Conservation (phyloP, 1,140 invertebrate genomes). For the Drosophila pectinifera region DNA sequence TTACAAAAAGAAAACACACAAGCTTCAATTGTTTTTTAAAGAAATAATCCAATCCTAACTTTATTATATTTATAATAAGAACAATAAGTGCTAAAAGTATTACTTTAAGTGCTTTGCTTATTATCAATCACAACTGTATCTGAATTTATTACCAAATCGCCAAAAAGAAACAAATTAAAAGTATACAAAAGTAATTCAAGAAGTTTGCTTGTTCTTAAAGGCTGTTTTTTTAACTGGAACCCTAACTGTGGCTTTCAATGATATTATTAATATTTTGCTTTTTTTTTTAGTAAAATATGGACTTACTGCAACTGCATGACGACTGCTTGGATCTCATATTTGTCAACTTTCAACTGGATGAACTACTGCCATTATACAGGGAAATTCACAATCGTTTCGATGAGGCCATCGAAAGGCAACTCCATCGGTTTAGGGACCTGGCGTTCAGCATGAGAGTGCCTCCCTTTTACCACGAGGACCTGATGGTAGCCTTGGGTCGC, state of each 20-base stretch:
- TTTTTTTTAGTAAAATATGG: constrained; percentile 8
- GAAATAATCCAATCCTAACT: too few relatives aligned
- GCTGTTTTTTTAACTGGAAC: not conserved
- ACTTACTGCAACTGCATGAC: constrained; percentile 44
- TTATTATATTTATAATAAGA: not conserved
- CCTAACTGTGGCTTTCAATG: not conserved
- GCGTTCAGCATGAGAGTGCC: constrained; percentile 59
- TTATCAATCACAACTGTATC: not conserved
- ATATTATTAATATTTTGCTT: not conserved
- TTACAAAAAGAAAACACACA: too few relatives aligned
- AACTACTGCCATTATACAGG: constrained; percentile 35
- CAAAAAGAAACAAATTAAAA: not conserved
- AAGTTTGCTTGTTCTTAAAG: not conserved
- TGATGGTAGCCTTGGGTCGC: constrained; percentile 38
- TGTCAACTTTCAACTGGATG: constrained; percentile 33
- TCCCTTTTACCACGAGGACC: constrained; percentile 12
- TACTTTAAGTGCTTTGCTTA: not conserved
- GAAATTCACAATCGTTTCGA: constrained; percentile 37
- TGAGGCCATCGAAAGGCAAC: constrained; percentile 51
- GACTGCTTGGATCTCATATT: constrained; percentile 63
- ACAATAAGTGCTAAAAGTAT: not conserved
- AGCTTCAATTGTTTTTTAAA: too few relatives aligned
- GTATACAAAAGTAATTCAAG: not conserved
- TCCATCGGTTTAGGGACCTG: constrained; percentile 41
- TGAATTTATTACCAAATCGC: not conserved